Conservation (phyloP, 2,113 vertebrate species). For the Peucedramus taeniatus region DNA sequence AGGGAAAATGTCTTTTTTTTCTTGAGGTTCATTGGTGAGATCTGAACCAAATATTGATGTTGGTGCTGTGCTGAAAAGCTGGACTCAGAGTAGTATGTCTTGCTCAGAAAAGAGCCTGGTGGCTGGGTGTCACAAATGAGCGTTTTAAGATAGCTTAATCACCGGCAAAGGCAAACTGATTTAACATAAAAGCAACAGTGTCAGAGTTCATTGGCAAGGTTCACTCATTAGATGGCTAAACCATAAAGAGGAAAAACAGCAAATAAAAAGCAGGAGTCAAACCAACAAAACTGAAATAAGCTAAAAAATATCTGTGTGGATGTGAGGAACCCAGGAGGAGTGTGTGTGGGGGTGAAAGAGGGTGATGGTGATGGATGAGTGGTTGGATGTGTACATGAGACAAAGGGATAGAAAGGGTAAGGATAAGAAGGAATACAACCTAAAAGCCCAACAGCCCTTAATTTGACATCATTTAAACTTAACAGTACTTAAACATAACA, state of each 20-base stretch:
- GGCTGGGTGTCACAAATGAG: fast-evolving
- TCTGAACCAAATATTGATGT: neutral
- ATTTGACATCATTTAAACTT: neutral
- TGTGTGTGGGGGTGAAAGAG: neutral
- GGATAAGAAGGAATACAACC: neutral
- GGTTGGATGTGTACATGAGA: neutral
- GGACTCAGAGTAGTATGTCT: neutral
- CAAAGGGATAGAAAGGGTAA: neutral
- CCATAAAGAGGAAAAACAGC: fast-evolving
- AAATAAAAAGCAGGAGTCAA: neutral
- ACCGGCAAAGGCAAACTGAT: neutral
- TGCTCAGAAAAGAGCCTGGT: neutral
- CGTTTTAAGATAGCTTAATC: neutral
- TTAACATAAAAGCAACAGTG: neutral
- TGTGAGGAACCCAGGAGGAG: neutral
- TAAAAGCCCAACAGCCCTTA: neutral
- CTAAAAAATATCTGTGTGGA: neutral
- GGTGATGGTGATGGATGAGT: neutral
- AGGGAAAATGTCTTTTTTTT: neutral
- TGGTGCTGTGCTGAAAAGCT: neutral
- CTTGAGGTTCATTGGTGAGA: neutral
- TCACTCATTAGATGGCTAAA: neutral
- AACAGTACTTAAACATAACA: neutral
- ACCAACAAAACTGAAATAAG: fast-evolving
- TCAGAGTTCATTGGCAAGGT: neutral